Conservation (phyloP, 2,797 vertebrate genomes). For the Cuniculus paca region DNA sequence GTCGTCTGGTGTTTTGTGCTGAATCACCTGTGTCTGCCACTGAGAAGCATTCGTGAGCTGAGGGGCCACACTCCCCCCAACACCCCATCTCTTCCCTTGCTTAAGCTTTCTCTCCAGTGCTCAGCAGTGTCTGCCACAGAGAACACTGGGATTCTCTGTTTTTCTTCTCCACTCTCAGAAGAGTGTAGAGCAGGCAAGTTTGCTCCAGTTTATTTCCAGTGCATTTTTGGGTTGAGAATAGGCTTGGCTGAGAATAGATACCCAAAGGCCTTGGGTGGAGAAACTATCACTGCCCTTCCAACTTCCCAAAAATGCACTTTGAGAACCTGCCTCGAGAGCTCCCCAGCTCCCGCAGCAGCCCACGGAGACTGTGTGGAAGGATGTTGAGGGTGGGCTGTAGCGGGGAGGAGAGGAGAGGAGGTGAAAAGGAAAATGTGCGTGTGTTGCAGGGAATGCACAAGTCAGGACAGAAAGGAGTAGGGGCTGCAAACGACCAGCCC, state of each 20-base stretch:
- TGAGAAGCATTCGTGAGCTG: not conserved
- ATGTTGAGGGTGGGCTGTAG: not conserved
- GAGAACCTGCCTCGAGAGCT: not conserved
- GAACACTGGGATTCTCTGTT: not conserved
- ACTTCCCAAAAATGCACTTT: not conserved
- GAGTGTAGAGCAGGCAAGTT: not conserved
- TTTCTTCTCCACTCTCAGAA: not conserved
- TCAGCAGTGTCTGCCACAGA: not conserved
- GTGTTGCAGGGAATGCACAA: not conserved
- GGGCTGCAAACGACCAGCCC: too few relatives aligned
- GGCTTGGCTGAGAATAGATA: not conserved
- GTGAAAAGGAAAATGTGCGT: not conserved
- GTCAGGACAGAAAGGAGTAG: not conserved
- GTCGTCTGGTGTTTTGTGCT: not conserved
- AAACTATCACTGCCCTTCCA: not conserved
- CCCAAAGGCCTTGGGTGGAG: not conserved
- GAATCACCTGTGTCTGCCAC: not conserved
- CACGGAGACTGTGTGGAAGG: not conserved
- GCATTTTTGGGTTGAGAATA: too few relatives aligned
- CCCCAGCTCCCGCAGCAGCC: not conserved
- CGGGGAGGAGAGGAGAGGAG: not conserved
- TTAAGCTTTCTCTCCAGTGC: not conserved
- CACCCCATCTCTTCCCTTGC: not conserved
- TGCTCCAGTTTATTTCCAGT: not conserved
- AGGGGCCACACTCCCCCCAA: not conserved